Conservation (phyloP, 1,140 invertebrate genomes). For the Drosophila trapezifrons region DNA sequence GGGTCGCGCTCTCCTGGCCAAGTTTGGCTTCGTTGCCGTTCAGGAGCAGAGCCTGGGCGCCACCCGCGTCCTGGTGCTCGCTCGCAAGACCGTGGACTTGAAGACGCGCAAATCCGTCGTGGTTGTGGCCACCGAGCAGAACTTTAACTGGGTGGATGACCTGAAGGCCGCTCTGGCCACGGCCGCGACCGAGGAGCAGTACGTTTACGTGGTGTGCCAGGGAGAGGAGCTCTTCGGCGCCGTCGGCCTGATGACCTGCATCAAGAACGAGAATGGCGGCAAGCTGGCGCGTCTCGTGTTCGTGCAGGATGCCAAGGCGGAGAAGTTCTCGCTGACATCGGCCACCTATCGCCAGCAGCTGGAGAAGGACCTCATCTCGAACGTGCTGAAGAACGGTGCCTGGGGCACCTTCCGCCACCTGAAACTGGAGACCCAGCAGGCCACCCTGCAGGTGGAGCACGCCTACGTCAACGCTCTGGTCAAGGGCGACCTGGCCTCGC, state of each 20-base stretch:
- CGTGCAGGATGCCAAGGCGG: slow-evolving; percentile 87
- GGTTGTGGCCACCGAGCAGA: slow-evolving; percentile 87
- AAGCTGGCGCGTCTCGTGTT: slow-evolving; percentile 89
- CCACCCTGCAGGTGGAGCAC: slow-evolving; percentile 90
- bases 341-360: slow-evolving; percentile 87
- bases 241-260: slow-evolving; percentile 94
- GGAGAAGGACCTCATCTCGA: slow-evolving; percentile 91
- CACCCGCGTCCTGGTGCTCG: slow-evolving; percentile 86
- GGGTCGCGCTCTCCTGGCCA: slow-evolving; percentile 81
- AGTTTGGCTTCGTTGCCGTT: slow-evolving; percentile 84
- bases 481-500: slow-evolving; percentile 94
- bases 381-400: slow-evolving; percentile 90
- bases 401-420: slow-evolving; percentile 95
- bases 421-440: slow-evolving; percentile 86
- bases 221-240: slow-evolving; percentile 90
- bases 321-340: slow-evolving; percentile 87
- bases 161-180: slow-evolving; percentile 89
- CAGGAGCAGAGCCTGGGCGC: slow-evolving; percentile 85
- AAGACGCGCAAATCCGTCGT: slow-evolving; percentile 64
- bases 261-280: slow-evolving; percentile 93
- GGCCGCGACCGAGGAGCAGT: slow-evolving; percentile 85
- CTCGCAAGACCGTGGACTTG: slow-evolving; percentile 85
- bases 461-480: slow-evolving; percentile 96
- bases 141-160: slow-evolving; percentile 92
- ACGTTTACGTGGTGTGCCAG: slow-evolving; percentile 90